Conservation (phyloP, 2,113 vertebrate species). For the Cynocephalus volans region DNA sequence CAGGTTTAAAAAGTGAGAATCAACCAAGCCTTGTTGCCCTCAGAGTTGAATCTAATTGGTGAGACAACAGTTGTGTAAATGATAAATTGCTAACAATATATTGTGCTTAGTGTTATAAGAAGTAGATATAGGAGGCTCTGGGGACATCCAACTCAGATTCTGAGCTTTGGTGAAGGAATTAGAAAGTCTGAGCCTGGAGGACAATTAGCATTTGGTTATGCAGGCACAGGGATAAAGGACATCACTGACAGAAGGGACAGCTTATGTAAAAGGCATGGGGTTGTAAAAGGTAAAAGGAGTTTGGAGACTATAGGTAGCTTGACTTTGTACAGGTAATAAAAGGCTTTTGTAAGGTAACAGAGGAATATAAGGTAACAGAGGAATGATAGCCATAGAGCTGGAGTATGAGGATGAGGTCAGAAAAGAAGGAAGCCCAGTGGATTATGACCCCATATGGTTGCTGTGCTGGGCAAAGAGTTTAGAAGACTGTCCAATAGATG, state of each 20-base stretch:
- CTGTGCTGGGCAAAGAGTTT: conserved; percentile 1
- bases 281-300: conserved; percentile 32
- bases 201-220: not conserved
- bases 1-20: conserved; percentile 24
- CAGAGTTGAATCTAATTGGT: not conserved
- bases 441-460: not conserved
- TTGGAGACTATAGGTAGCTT: conserved; percentile 4
- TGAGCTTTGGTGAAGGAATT: conserved; percentile 20
- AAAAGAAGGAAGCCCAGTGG: not conserved
- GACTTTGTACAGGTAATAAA: not conserved
- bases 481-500: not conserved
- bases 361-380: too few species aligned
- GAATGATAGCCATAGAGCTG: too few species aligned
- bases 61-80: not conserved
- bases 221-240: not conserved
- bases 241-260: not conserved
- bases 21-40: conserved; percentile 3
- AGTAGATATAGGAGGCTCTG: not conserved
- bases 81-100: conserved; percentile 7
- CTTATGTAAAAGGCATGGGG: not conserved
- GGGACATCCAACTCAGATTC: not conserved
- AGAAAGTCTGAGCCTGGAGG: not conserved
- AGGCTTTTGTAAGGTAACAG: too few species aligned
- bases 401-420: not conserved
- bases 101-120: not conserved